Evolutionary conservation across 1,140 invertebrate genomes (phyloP).

Genomic region (Stegodyphus mimosarum): DNA sequence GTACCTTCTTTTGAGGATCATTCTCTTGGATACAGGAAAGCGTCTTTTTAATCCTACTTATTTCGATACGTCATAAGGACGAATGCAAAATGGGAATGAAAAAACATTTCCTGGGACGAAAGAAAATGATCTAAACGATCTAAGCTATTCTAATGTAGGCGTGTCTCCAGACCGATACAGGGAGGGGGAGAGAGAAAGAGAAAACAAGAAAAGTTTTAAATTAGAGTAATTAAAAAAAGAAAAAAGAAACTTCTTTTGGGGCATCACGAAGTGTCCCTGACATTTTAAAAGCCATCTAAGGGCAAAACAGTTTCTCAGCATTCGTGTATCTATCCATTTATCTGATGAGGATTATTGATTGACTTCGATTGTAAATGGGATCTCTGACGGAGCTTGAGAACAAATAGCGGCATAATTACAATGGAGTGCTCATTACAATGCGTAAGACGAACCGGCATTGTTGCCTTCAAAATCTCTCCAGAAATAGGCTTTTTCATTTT

Average conservation of each 20-base stretch:
- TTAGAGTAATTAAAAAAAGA: constrained; percentile 1
- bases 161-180: no score
- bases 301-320: constrained; percentile 18
- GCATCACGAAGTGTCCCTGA: constrained; percentile 51
- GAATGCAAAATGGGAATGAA: no score
- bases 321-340: constrained; percentile 36
- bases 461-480: constrained; percentile 3
- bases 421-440: constrained; percentile 33
- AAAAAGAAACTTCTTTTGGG: constrained; percentile 3
- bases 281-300: constrained; percentile 47
- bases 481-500: constrained; percentile 2
- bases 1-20: no score
- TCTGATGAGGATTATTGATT: constrained; percentile 57
- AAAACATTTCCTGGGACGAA: no score
- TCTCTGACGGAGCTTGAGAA: constrained; percentile 41
- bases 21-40: no score
- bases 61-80: no score
- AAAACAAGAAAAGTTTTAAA: constrained; percentile 46
- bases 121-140: no score
- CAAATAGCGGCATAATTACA: constrained; percentile 53
- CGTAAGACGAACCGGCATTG: background rate
- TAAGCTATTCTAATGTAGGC: no score
- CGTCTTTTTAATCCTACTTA: no score
- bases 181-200: background rate
- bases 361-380: constrained; percentile 54